phyloP scores from a whole-genome alignment of 2,113 vertebrate species.

The Nibea albiflora region DNA sequence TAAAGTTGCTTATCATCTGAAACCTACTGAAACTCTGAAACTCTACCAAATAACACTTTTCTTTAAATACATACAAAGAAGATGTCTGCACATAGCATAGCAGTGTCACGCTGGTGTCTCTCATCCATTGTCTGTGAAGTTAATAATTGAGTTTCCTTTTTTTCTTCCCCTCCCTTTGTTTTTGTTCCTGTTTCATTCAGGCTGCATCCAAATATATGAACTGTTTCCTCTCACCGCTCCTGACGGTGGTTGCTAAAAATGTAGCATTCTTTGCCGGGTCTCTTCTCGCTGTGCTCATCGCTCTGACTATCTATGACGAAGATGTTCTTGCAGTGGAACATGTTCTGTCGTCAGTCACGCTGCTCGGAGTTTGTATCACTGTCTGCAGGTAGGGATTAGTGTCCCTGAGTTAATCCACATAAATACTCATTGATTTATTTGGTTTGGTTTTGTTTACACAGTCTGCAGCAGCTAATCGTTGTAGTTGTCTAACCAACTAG shows the following conservation, averaged over 20 bases:
- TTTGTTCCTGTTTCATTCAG: constrained; percentile 47
- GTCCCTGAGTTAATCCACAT: background rate
- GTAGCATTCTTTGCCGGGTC: constrained; percentile 98
- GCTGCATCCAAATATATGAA: constrained; percentile 99
- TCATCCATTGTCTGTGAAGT: background rate
- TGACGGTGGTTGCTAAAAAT: constrained; percentile 96
- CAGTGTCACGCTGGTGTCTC: background rate
- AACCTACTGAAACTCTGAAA: background rate
- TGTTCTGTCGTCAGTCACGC: constrained; percentile 94
- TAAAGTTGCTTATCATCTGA: background rate
- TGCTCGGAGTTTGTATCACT: constrained; percentile 95
- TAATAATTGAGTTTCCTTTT: background rate
- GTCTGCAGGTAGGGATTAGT: constrained; percentile 91
- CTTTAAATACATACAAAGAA: too few relatives aligned
- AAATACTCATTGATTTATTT: too few relatives aligned
- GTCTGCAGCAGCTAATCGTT: background rate
- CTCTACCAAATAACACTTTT: too few relatives aligned
- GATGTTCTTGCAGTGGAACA: constrained; percentile 96
- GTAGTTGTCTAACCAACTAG: background rate
- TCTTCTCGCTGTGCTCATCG: constrained; percentile 95
- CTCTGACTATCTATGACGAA: constrained; percentile 97
- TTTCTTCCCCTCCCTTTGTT: constrained; percentile 10
- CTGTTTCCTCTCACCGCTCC: constrained; percentile 95
- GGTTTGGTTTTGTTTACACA: constrained; percentile 5
- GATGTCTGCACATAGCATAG: background rate